Percentiles rank a stretch among this genome's conserved stretches.
These are phyloP conservation scores for Euzetes globulus DNA, from an alignment of 2,888 invertebrate genomes.

Conservation along the genomic window DNA sequence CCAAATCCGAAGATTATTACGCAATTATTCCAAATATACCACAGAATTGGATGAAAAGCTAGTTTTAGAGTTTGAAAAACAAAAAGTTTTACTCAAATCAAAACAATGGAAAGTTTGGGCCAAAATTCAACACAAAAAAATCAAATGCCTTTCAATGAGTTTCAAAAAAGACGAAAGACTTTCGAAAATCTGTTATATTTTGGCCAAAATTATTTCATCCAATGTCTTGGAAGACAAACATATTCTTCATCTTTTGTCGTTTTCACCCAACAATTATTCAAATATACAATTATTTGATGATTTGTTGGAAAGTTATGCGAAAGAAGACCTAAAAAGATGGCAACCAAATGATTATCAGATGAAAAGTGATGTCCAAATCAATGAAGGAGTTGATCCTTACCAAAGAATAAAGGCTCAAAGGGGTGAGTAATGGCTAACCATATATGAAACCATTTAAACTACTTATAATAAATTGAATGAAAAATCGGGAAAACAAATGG, in stretches of 20 bases:
- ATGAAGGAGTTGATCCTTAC: too few species aligned
- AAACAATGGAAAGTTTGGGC: not conserved
- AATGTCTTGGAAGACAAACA: not conserved
- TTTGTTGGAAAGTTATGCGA: too few species aligned
- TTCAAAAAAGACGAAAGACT: not conserved
- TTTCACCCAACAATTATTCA: too few species aligned
- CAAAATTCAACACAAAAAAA: not conserved
- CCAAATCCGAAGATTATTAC: not conserved
- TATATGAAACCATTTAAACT: too few species aligned
- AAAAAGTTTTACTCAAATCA: not conserved
- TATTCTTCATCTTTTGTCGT: not conserved
- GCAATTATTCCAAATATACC: not conserved
- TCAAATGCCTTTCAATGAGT: not conserved
- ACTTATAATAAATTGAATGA: too few species aligned
- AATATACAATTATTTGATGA: too few species aligned
- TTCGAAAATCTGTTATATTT: not conserved
- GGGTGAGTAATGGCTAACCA: too few species aligned
- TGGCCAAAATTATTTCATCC: not conserved
- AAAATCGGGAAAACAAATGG: too few species aligned
- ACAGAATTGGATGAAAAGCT: not conserved
- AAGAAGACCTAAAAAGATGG: too few species aligned
- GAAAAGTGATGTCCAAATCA: too few species aligned
- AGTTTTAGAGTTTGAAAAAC: not conserved
- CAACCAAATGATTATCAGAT: too few species aligned
- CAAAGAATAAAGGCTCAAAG: too few species aligned